Conservation (phyloP, 2,888 invertebrate species). For the Leucoptera coffeella region DNA sequence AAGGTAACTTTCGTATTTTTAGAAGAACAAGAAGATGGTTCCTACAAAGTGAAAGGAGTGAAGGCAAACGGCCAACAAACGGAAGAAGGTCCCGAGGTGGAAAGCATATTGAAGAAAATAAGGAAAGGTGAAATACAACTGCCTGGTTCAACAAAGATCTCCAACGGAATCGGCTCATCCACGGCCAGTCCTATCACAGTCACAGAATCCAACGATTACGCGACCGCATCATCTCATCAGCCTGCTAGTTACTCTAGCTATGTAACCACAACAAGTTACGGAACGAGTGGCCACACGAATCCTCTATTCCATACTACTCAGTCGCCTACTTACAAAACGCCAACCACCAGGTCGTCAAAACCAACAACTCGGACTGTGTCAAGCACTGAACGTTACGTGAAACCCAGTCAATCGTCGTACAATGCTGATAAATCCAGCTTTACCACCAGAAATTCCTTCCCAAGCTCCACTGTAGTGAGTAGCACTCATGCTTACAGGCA, state of each 20-base stretch:
- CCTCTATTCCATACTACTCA: conserved; percentile 30
- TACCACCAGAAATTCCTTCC: conserved; percentile 19
- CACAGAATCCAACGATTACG: conserved; percentile 25
- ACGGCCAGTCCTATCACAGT: conserved; percentile 25
- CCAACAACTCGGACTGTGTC: conserved; percentile 18
- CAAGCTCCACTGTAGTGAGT: conserved; percentile 22
- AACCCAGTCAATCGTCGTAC: conserved; percentile 25
- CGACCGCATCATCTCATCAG: conserved; percentile 29
- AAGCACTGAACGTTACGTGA: conserved; percentile 30
- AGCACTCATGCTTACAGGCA: conserved; percentile 26
- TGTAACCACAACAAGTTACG: conserved; percentile 31
- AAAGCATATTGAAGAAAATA: conserved; percentile 72
- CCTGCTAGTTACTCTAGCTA: conserved; percentile 37
- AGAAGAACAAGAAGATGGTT: conserved; percentile 81
- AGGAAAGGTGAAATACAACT: conserved; percentile 77
- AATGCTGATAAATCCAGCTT: conserved; percentile 20
- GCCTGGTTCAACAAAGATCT: conserved; percentile 57
- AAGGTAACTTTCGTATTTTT: conserved; percentile 82
- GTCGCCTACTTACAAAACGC: conserved; percentile 16
- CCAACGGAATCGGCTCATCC: conserved; percentile 31
- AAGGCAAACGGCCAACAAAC: conserved; percentile 70
- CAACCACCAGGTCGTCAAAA: conserved; percentile 18
- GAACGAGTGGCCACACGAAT: conserved; percentile 25
- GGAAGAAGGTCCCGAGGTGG: conserved; percentile 67
- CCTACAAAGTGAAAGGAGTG: conserved; percentile 78